Evolutionary conservation across 2,797 vertebrate species (phyloP).

Genomic region (Argyrosomus regius): DNA sequence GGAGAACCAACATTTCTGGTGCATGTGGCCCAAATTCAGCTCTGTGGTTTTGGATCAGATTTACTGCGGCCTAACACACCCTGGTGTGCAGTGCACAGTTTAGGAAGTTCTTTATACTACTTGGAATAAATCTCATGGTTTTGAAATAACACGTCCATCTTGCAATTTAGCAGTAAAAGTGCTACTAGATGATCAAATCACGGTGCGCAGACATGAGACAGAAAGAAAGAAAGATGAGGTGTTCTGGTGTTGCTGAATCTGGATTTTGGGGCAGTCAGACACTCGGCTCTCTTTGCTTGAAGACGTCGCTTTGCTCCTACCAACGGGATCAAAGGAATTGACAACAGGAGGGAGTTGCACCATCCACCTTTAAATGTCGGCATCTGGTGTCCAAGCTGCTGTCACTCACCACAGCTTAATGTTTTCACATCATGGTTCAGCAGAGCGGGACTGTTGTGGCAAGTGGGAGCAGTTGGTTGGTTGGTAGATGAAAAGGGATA

Average conservation of each 20-base stretch:
- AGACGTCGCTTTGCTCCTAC: constrained; percentile 7
- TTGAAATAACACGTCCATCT: constrained; percentile 62
- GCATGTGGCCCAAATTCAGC: constrained; percentile 62
- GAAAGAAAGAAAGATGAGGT: no score
- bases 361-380: constrained; percentile 58
- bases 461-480: constrained; percentile 35
- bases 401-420: constrained; percentile 67
- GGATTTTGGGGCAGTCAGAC: constrained; percentile 21
- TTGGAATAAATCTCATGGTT: constrained; percentile 66
- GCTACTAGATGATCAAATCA: constrained; percentile 35
- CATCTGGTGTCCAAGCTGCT: constrained; percentile 66
- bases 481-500: constrained; percentile 46
- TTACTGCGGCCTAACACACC: constrained; percentile 68
- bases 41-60: constrained; percentile 73
- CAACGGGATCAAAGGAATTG: constrained; percentile 43
- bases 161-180: constrained; percentile 48
- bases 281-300: constrained; percentile 5
- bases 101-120: constrained; percentile 66
- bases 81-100: constrained; percentile 58
- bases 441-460: constrained; percentile 47
- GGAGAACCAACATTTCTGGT: constrained; percentile 68
- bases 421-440: constrained; percentile 63
- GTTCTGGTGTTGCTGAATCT: not conserved
- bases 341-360: constrained; percentile 51
- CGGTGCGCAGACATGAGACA: constrained; percentile 11